These are phyloP conservation scores for Crotalus tigris DNA, from an alignment of 2,113 vertebrate species.

Conservation along the genomic window DNA sequence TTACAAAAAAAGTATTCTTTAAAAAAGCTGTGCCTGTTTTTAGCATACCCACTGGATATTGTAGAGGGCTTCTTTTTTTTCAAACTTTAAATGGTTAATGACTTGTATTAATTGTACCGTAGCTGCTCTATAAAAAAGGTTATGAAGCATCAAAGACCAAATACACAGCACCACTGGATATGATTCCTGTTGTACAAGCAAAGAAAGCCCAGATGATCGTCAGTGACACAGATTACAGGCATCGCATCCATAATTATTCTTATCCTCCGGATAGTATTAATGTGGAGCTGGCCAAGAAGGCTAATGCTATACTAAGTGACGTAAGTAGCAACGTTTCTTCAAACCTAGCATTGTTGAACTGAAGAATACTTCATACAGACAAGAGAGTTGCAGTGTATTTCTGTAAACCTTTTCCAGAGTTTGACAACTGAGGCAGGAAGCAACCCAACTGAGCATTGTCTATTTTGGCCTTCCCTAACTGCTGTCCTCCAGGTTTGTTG, in stretches of 20 bases:
- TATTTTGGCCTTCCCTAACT: background rate
- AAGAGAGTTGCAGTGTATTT: background rate
- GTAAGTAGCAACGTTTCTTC: slow-evolving; percentile 64
- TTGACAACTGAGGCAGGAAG: background rate
- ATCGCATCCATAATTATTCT: slow-evolving; percentile 70
- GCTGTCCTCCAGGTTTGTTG: background rate
- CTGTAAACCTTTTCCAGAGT: background rate
- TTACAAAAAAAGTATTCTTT: background rate
- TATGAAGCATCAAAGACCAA: slow-evolving; percentile 87
- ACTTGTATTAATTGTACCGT: slow-evolving; percentile 26
- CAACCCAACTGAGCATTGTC: background rate
- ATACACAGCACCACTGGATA: slow-evolving; percentile 84
- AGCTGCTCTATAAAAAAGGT: slow-evolving; percentile 87
- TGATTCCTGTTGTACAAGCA: slow-evolving; percentile 84
- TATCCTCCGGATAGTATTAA: slow-evolving; percentile 78
- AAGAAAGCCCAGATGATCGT: slow-evolving; percentile 85
- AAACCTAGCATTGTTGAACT: background rate
- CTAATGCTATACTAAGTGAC: slow-evolving; percentile 82
- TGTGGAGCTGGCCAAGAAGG: slow-evolving; percentile 82
- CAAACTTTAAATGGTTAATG: background rate
- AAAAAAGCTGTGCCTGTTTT: background rate
- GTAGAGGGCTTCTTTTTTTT: background rate
- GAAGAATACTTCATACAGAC: background rate
- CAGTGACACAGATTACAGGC: slow-evolving; percentile 81
- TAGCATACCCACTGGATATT: background rate